Evolutionary conservation across 2,113 vertebrate genomes (phyloP).

Genomic region (Brachionichthys hirsutus): DNA sequence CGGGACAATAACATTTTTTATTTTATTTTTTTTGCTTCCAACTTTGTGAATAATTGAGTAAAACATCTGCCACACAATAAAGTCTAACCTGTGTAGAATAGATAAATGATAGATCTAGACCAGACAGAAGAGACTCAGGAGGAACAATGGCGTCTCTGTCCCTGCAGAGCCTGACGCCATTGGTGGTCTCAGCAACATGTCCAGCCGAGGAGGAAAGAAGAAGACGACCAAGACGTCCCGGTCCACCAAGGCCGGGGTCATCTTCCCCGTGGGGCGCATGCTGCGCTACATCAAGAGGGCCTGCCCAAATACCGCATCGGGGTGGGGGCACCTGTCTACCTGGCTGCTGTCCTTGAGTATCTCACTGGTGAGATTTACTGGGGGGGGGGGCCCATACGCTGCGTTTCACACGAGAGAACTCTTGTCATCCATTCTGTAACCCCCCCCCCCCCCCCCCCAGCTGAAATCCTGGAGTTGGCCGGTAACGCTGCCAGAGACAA

Average conservation of each 20-base stretch:
- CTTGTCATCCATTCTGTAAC: too few relatives aligned
- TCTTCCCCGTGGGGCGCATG: constrained; percentile 98
- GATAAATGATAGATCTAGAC: constrained; percentile 9
- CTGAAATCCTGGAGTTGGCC: constrained; percentile 97
- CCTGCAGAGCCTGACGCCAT: constrained; percentile 34
- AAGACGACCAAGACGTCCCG: constrained; percentile 94
- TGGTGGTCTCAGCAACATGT: constrained; percentile 78
- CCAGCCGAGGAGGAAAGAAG: constrained; percentile 97
- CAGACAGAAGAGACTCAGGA: too few relatives aligned
- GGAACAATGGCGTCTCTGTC: too few relatives aligned
- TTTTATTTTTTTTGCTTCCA: too few relatives aligned
- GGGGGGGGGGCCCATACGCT: not conserved
- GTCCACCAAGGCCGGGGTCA: constrained; percentile 94
- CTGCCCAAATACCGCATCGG: constrained; percentile 95
- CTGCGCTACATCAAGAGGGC: constrained; percentile 94
- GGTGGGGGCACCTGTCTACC: constrained; percentile 94
- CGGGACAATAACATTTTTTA: too few relatives aligned
- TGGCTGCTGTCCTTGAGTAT: constrained; percentile 97
- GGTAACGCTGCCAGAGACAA: constrained; percentile 98
- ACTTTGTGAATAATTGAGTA: too few relatives aligned
- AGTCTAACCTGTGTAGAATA: too few relatives aligned
- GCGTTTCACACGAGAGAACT: not conserved
- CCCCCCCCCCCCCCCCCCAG: constrained; percentile 71
- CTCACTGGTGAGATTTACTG: constrained; percentile 85
- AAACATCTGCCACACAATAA: too few relatives aligned